Evolutionary conservation across 2,888 invertebrate genomes (phyloP).

Genomic region (Synanthedon formicaeformis): DNA sequence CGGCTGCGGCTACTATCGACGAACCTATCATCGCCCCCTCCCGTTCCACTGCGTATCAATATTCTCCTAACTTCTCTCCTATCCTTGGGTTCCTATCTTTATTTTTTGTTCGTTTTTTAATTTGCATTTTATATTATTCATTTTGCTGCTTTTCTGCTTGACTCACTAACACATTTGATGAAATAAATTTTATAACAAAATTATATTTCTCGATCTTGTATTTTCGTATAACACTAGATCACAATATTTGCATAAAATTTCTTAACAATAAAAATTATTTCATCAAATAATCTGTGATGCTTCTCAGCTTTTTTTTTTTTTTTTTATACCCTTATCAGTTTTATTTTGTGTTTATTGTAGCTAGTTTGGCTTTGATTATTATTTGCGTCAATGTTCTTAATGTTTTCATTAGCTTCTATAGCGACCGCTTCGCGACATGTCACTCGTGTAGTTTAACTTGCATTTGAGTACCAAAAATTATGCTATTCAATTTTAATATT

Average conservation of each 20-base stretch:
- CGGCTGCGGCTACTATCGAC: slow-evolving; percentile 68
- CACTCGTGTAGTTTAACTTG: too few species aligned
- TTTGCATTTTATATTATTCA: slow-evolving; percentile 40
- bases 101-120: slow-evolving; percentile 42
- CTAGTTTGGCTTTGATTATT: slow-evolving; percentile 15
- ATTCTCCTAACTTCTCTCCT: slow-evolving; percentile 25
- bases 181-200: background rate
- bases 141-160: slow-evolving; percentile 36
- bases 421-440: slow-evolving; percentile 24
- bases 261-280: background rate
- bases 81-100: slow-evolving; percentile 43
- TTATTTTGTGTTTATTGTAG: slow-evolving; percentile 12
- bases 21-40: slow-evolving; percentile 43
- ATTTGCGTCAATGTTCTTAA: slow-evolving; percentile 15
- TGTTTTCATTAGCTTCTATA: slow-evolving; percentile 41
- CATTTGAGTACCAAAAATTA: too few species aligned
- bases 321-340: slow-evolving; percentile 12
- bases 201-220: background rate
- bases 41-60: slow-evolving; percentile 36
- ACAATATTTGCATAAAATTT: background rate
- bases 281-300: slow-evolving; percentile 1
- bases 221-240: background rate
- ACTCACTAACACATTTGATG: slow-evolving; percentile 22
- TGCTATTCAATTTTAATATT: too few species aligned
- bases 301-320: slow-evolving; percentile 3